These are phyloP conservation scores for Neolamprologus ventralis DNA, from an alignment of 2,113 vertebrate genomes.

Conservation along the genomic window DNA sequence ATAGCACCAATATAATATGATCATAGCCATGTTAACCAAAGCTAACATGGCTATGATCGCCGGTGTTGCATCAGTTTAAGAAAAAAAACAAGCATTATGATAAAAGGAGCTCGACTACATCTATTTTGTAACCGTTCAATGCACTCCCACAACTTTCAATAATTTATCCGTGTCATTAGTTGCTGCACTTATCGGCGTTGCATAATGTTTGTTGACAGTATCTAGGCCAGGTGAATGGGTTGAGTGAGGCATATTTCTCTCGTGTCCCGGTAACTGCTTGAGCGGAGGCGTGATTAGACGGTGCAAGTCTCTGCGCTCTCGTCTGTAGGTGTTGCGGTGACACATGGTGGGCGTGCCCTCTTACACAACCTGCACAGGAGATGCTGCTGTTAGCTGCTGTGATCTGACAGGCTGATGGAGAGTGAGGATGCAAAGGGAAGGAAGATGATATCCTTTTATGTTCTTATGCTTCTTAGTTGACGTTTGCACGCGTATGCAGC, in stretches of 20 bases:
- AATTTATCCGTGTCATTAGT: neutral
- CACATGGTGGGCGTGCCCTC: slow-evolving; percentile 7
- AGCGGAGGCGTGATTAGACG: slow-evolving; percentile 19
- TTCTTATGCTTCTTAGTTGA: neutral
- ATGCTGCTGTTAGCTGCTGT: slow-evolving; percentile 1
- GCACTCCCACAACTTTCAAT: neutral
- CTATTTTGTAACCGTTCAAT: neutral
- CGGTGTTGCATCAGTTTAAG: neutral
- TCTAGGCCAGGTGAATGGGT: neutral
- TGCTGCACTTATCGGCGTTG: neutral
- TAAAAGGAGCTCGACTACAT: neutral
- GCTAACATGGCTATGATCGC: neutral
- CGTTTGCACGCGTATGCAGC: neutral
- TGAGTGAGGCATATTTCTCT: neutral
- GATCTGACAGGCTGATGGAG: neutral
- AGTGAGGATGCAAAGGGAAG: neutral
- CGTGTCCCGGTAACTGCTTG: neutral
- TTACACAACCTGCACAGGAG: slow-evolving; percentile 23
- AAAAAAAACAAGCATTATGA: neutral
- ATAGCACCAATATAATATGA: neutral
- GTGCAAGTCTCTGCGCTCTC: neutral
- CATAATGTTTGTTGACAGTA: neutral
- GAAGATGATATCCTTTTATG: neutral
- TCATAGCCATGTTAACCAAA: neutral
- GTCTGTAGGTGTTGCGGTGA: slow-evolving; percentile 8